Evolutionary conservation across 2,797 vertebrate species (phyloP), one percentile per base, ranked within the genome.

Genomic region (Atherinosoma microstoma): DNA sequence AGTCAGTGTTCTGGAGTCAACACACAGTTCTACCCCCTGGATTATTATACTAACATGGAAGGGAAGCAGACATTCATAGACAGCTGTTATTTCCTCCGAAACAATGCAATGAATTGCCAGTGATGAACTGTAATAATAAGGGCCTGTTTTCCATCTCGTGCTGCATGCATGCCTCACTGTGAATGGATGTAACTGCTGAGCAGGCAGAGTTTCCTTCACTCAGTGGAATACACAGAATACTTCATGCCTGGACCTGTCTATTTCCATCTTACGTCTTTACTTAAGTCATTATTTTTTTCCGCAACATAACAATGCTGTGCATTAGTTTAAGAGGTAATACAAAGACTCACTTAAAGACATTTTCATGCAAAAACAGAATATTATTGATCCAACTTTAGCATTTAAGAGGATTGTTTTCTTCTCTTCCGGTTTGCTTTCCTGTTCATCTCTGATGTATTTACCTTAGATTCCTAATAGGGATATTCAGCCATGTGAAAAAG

Each of bases 81-180:
- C 75, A 71, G 71, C 63, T 76, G 84, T 49, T 64, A 92, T 91
- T 92, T 92, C 79, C 87, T 89, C 75, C 59, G 36, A 58, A 58
- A 63, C 71, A 76, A 73, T 77, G 69, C 69, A 20, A 84, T 89
- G 82, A 91, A 77, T 84, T 49, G 82, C 61, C 67, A 81, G 69
- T 79, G 87, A 91, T 89, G 87, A 91, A 75, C 84, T 80, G 76
- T 74, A 79, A 60, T 69, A 82, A 84, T 71, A 70, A 82, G 74
- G 63, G 86, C 64, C 91, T 93, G 89, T 88, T 93, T 92, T 90
- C 76, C 67, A 79, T 90, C 89, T 70, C 16, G n/a, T 47, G 77
- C 67, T 81, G 64, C 20, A 27, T 32, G 70, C 27, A 54, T 40
- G 64, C 62, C 64, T 70, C 63, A 32, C 65, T 38, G 64, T 79